Evolutionary conservation across 2,797 vertebrate genomes (phyloP).

Genomic region (Crypturellus tataupa): DNA sequence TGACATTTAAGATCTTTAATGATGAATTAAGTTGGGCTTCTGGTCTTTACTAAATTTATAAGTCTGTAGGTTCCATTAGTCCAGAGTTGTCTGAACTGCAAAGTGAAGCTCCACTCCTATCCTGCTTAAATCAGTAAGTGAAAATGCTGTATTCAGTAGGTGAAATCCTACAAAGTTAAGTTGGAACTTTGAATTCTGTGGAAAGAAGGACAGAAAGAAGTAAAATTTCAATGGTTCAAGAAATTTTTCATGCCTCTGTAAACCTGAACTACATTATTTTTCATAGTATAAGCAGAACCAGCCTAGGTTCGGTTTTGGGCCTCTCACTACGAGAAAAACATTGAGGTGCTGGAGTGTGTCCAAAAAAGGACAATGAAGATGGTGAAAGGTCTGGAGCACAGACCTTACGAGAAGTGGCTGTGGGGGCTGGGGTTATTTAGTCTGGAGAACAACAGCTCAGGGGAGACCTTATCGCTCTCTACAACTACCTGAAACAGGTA

Average conservation of each 20-base stretch:
- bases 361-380: no score
- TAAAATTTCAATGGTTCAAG: neutral
- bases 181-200: neutral
- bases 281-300: neutral
- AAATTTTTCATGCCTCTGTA: neutral
- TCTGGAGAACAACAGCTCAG: no score
- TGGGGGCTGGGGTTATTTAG: no score
- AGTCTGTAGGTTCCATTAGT: neutral
- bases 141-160: neutral
- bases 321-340: no score
- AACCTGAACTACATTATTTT: neutral
- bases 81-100: neutral
- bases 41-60: conserved; percentile 10
- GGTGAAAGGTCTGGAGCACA: no score
- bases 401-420: no score
- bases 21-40: conserved; percentile 7
- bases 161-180: neutral
- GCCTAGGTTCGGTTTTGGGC: neutral
- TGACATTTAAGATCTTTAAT: conserved; percentile 27
- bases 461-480: no score
- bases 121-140: neutral
- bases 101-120: neutral
- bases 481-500: no score
- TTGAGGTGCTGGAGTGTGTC: no score
- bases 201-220: neutral